phyloP scores from a whole-genome alignment of 2,888 invertebrate species.

The Selenia dentaria region DNA sequence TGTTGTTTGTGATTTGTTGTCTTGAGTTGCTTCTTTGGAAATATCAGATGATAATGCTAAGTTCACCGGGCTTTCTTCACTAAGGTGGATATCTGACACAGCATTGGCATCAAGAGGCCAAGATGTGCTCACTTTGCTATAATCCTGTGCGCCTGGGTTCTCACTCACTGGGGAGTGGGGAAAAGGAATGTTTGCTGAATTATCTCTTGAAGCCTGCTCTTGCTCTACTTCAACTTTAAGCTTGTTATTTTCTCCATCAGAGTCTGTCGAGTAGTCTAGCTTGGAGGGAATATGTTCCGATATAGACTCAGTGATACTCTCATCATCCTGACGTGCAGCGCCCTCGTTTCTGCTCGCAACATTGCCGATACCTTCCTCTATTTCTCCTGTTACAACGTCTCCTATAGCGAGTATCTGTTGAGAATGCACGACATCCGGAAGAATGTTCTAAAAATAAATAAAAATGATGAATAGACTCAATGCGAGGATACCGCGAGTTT shows the following conservation, averaged over 20 bases:
- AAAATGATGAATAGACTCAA: no score
- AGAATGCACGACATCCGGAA: constrained; percentile 83
- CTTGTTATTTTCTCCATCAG: constrained; percentile 50
- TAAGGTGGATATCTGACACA: constrained; percentile 60
- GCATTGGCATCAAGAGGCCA: constrained; percentile 64
- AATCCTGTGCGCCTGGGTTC: constrained; percentile 53
- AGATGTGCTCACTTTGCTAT: constrained; percentile 59
- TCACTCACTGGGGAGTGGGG: constrained; percentile 51
- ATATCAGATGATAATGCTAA: constrained; percentile 62
- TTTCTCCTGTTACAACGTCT: constrained; percentile 50
- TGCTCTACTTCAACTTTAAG: constrained; percentile 46
- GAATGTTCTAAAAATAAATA: constrained; percentile 82
- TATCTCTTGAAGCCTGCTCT: constrained; percentile 47
- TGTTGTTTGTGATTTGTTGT: constrained; percentile 38
- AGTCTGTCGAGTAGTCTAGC: constrained; percentile 63
- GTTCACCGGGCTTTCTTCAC: constrained; percentile 74
- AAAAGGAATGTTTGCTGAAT: constrained; percentile 48
- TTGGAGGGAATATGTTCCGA: constrained; percentile 74
- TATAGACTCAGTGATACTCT: constrained; percentile 69
- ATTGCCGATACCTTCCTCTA: constrained; percentile 46
- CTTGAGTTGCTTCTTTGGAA: constrained; percentile 55
- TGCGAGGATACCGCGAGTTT: constrained; percentile 22
- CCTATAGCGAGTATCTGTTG: constrained; percentile 71
- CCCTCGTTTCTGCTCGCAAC: constrained; percentile 44
- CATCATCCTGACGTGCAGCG: constrained; percentile 44